Percentiles rank a stretch among this genome's conserved stretches.
Evolutionary conservation across 2,888 invertebrate genomes (phyloP).

Genomic region (Yponomeuta evonymella): DNA sequence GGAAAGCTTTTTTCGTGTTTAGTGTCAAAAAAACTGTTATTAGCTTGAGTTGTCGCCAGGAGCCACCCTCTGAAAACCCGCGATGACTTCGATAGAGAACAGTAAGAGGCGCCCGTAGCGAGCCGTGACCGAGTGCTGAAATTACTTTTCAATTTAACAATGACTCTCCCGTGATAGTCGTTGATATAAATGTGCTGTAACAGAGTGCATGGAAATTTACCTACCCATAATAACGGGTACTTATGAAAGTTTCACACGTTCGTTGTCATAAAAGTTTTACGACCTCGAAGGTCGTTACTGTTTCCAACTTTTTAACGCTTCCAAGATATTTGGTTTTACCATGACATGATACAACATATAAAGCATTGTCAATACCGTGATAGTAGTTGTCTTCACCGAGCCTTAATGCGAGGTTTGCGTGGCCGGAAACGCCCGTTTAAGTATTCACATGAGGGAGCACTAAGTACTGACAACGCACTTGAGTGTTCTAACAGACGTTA

Average conservation of each 20-base stretch:
- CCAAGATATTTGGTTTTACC: not conserved
- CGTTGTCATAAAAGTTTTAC: slow-evolving; percentile 8
- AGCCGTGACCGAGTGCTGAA: not conserved
- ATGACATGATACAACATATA: not conserved
- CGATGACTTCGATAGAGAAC: slow-evolving; percentile 12
- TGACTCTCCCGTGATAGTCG: not conserved
- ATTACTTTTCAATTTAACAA: slow-evolving; percentile 1
- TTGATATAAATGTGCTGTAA: not conserved
- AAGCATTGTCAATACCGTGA: not conserved
- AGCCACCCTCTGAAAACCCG: slow-evolving; percentile 28
- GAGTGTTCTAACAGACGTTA: not conserved
- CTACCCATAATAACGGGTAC: not conserved
- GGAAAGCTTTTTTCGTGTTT: slow-evolving; percentile 75
- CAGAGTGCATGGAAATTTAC: not conserved
- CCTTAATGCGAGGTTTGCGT: slow-evolving; percentile 69
- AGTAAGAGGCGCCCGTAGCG: not conserved
- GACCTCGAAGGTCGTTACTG: slow-evolving; percentile 7
- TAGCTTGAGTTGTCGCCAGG: slow-evolving; percentile 65
- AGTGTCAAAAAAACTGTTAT: slow-evolving; percentile 76
- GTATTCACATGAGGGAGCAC: slow-evolving; percentile 48
- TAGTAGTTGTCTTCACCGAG: slow-evolving; percentile 24
- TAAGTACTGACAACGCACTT: slow-evolving; percentile 3
- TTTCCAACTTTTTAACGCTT: not conserved
- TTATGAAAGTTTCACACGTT: slow-evolving; percentile 6
- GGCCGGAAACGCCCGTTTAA: slow-evolving; percentile 66